These are phyloP conservation scores for Setipinna tenuifilis DNA, from an alignment of 2,797 vertebrate species.

Conservation along the genomic window DNA sequence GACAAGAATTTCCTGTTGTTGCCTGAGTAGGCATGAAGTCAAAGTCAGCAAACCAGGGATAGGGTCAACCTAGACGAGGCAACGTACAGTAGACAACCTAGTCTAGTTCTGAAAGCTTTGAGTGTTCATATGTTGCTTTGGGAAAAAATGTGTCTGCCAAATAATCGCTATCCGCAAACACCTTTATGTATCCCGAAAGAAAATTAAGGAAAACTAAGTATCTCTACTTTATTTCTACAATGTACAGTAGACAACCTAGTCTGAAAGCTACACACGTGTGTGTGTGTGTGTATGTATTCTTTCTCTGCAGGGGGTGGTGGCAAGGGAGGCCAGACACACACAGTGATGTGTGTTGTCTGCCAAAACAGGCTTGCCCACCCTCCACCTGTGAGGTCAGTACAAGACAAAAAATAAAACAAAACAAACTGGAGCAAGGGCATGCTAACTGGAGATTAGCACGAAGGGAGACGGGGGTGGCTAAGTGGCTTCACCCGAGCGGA, in stretches of 20 bases:
- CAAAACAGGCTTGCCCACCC: neutral
- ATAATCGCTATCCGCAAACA: too few relatives aligned
- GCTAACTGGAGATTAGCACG: neutral
- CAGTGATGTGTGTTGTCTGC: neutral
- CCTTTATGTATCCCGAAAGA: too few relatives aligned
- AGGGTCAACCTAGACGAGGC: neutral
- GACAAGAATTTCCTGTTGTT: neutral
- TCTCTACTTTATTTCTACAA: too few relatives aligned
- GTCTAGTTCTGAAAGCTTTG: too few relatives aligned
- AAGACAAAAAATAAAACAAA: too few relatives aligned
- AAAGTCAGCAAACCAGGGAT: neutral
- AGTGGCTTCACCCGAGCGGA: neutral
- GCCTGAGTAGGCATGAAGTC: neutral
- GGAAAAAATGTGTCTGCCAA: too few relatives aligned
- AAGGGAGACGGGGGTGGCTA: neutral
- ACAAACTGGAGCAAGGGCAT: neutral
- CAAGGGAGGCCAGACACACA: neutral
- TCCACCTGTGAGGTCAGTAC: neutral
- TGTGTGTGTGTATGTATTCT: conserved; percentile 11
- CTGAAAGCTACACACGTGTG: too few relatives aligned
- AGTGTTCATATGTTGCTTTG: too few relatives aligned
- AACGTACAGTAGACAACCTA: too few relatives aligned
- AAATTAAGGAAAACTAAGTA: too few relatives aligned
- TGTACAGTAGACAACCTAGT: too few relatives aligned
- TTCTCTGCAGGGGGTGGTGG: neutral